Evolutionary conservation across 2,888 invertebrate species (phyloP), one percentile per base, ranked within the genome.

Genomic region (Aethes cnicana): DNA sequence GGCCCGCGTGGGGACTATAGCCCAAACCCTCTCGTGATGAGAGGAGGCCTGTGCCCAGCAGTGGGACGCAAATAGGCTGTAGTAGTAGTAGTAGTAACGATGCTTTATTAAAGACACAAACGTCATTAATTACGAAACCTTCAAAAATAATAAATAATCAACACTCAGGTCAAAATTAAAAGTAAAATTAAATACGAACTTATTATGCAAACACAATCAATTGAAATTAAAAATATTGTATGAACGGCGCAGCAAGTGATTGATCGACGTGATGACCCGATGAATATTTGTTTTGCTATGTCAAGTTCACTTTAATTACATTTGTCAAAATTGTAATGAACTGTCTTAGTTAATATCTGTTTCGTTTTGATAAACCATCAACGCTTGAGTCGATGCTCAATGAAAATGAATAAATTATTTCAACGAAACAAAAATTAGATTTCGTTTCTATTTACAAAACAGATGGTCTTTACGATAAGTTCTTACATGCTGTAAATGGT

Each of bases 261-360:
- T 84, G 81, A 84, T 84, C 59, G 74, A 62, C 59, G 56, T 60
- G 69, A 72, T 81, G 83, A 81, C 82, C 84, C 78, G 64, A 65
- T 66, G 63, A 69, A 74, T 74, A 75, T 73, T 81, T 76, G 76
- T 76, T 73, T 72, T 69, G 66, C 63, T 59, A 64, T 68, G 75
- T 77, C 81, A 78, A 80, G 77, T 77, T 74, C 73, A 76, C 68
- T 73, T 74, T 79, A 74, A 81, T 81, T 81, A 74, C 63, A 67
- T 58, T 64, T 63, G 62, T 64, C 54, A 53, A 57, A 52, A 55
- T 52, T 41, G 43, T 43, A 59, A 59, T 59, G 54, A 54, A 59
- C 49, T 54, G 48, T 66, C 64, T 63, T 48, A 59, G 57, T 56
- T 56, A 41, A 52, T 37, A 49, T 26, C 25, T 26, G 43, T 54